Percentiles rank a stretch among this genome's conserved stretches.
These are phyloP conservation scores for Trachelus troglodyta DNA, from an alignment of 2,888 invertebrate genomes.

Conservation along the genomic window DNA sequence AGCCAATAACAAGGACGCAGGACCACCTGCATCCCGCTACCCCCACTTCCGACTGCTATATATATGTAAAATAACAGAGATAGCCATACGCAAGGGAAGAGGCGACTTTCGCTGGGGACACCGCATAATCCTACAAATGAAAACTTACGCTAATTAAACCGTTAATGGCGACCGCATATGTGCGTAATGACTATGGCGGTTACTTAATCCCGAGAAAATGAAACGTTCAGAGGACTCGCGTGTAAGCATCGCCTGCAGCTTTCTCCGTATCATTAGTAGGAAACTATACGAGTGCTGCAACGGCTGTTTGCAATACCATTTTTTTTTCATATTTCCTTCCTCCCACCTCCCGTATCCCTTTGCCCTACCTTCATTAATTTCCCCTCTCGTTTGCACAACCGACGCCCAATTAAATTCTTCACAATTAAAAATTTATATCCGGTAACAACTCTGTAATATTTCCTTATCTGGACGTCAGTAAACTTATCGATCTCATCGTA, in stretches of 20 bases:
- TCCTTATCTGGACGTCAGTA: neutral
- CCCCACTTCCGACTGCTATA: slow-evolving; percentile 35
- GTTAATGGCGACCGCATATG: slow-evolving; percentile 61
- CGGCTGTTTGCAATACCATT: neutral
- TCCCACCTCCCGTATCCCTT: neutral
- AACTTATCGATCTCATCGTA: neutral
- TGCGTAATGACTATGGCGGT: slow-evolving; percentile 55
- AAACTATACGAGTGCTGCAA: neutral
- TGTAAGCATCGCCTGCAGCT: slow-evolving; percentile 40
- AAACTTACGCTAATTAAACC: slow-evolving; percentile 66
- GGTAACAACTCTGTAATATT: neutral
- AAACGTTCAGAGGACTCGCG: slow-evolving; percentile 52
- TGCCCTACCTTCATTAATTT: neutral
- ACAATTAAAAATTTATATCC: neutral
- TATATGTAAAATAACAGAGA: neutral
- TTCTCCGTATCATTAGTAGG: slow-evolving; percentile 14
- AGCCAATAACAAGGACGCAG: slow-evolving; percentile 53
- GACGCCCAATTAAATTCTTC: neutral
- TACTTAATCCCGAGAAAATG: slow-evolving; percentile 64
- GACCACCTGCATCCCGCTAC: slow-evolving; percentile 34
- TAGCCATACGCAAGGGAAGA: neutral
- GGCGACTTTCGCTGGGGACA: slow-evolving; percentile 4
- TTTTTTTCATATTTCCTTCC: neutral
- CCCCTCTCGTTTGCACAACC: neutral
- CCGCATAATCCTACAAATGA: slow-evolving; percentile 60